Conservation (phyloP, 37 sponge, comb jelly and placozoan genomes). For the Halichondria panicea region DNA sequence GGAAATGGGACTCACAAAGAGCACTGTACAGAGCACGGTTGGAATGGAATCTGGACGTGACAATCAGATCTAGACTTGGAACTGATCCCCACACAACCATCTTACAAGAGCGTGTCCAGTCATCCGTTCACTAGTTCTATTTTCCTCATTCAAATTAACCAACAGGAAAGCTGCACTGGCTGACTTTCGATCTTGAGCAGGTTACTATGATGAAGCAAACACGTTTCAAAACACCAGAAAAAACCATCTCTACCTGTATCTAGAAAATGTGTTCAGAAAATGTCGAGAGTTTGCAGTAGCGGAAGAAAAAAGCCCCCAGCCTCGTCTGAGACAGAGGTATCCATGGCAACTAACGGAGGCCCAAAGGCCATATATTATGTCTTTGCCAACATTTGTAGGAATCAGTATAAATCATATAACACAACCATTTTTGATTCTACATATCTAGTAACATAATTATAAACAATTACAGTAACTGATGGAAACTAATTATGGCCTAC, state of each 20-base stretch:
- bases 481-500: too few relatives aligned
- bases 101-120: constrained; percentile 61
- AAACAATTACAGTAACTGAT: too few relatives aligned
- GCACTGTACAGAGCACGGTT: neutral
- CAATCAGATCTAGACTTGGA: neutral
- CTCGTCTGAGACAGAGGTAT: too few relatives aligned
- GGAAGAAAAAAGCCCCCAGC: too few relatives aligned
- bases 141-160: constrained; percentile 33
- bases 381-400: too few relatives aligned
- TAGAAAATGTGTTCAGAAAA: constrained; percentile 37
- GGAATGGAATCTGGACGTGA: neutral
- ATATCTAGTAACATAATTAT: too few relatives aligned
- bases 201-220: constrained; percentile 11
- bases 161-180: constrained; percentile 69
- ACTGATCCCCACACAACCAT: constrained; percentile 1
- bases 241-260: constrained; percentile 17
- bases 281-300: constrained; percentile 41
- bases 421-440: too few relatives aligned
- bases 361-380: too few relatives aligned
- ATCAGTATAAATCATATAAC: too few relatives aligned
- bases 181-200: constrained; percentile 66
- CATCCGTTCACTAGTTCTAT: constrained; percentile 66
- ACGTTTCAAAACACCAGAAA: constrained; percentile 44
- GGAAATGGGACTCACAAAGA: constrained; percentile 20
- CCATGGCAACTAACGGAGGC: too few relatives aligned